A percentile compares a stretch with the other conserved stretches of the same genome.
Evolutionary conservation across 2,888 invertebrate genomes (phyloP).

Genomic region (Marasmarcha lunaedactyla): DNA sequence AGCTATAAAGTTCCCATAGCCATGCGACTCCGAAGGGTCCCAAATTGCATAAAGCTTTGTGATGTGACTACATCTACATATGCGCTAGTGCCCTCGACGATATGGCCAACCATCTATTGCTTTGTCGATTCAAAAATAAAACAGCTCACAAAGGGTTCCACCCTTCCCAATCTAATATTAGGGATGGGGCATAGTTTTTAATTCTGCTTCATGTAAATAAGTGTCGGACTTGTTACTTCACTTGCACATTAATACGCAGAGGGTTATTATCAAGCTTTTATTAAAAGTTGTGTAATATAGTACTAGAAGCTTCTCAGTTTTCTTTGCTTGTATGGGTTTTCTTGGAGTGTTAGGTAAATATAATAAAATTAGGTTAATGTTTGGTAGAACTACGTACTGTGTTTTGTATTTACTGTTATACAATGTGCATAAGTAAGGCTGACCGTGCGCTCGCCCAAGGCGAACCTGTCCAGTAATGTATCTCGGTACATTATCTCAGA

Average conservation of each 20-base stretch:
- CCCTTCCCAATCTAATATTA: constrained; percentile 48
- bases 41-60: constrained; percentile 23
- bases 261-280: constrained; percentile 65
- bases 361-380: no score
- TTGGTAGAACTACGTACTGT: background rate
- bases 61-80: constrained; percentile 27
- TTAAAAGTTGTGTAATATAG: constrained; percentile 41
- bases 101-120: constrained; percentile 41
- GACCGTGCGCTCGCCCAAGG: constrained; percentile 20
- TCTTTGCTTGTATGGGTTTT: background rate
- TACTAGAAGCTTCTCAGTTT: constrained; percentile 30
- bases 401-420: constrained; percentile 17
- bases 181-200: constrained; percentile 62
- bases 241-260: constrained; percentile 54
- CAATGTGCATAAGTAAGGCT: constrained; percentile 28
- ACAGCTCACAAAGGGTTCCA: constrained; percentile 60
- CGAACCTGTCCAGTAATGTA: constrained; percentile 30
- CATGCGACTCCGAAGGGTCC: constrained; percentile 19
- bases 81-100: constrained; percentile 44
- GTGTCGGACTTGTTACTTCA: constrained; percentile 64
- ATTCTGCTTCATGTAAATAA: constrained; percentile 63
- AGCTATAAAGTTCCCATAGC: constrained; percentile 25
- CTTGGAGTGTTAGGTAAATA: background rate
- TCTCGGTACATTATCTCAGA: constrained; percentile 23
- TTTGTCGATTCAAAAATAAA: constrained; percentile 32